Percentiles rank a stretch among this genome's conserved stretches.
Evolutionary conservation across 2,888 invertebrate species (phyloP).

Genomic region (Drosophila buzzatii): DNA sequence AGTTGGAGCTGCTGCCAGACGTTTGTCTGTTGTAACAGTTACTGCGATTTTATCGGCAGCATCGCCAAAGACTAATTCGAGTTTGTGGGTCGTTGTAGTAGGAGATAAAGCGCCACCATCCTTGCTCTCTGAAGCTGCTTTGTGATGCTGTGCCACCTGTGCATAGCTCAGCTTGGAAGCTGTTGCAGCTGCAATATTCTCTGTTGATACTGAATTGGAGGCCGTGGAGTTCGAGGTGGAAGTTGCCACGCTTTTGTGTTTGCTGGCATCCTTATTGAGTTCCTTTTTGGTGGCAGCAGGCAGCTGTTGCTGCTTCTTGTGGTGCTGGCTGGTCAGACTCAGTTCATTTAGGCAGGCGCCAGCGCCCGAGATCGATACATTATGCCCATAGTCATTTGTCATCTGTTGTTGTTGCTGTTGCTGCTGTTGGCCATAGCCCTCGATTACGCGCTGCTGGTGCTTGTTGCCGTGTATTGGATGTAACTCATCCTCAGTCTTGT

Average conservation of each 20-base stretch:
- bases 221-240: slow-evolving; percentile 71
- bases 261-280: slow-evolving; percentile 75
- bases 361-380: slow-evolving; percentile 60
- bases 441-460: slow-evolving; percentile 50
- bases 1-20: slow-evolving; percentile 35
- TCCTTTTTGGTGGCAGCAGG: slow-evolving; percentile 70
- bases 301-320: slow-evolving; percentile 65
- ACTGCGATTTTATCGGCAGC: slow-evolving; percentile 41
- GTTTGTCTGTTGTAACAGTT: slow-evolving; percentile 55
- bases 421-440: slow-evolving; percentile 50
- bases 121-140: slow-evolving; percentile 84
- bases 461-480: slow-evolving; percentile 70
- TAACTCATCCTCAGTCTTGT: slow-evolving; percentile 87
- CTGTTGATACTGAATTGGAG: slow-evolving; percentile 78
- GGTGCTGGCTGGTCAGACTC: slow-evolving; percentile 60
- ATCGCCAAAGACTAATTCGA: slow-evolving; percentile 64
- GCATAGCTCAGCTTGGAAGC: slow-evolving; percentile 87
- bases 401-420: slow-evolving; percentile 39
- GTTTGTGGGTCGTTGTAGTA: slow-evolving; percentile 61
- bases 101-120: slow-evolving; percentile 65
- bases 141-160: slow-evolving; percentile 89
- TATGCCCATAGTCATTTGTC: slow-evolving; percentile 46
- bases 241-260: slow-evolving; percentile 81
- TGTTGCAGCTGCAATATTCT: slow-evolving; percentile 72
- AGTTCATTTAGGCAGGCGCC: slow-evolving; percentile 78